Base-by-base conservation (phyloP, 2,797 vertebrate genomes). In the Danio aesculapii region DNA sequence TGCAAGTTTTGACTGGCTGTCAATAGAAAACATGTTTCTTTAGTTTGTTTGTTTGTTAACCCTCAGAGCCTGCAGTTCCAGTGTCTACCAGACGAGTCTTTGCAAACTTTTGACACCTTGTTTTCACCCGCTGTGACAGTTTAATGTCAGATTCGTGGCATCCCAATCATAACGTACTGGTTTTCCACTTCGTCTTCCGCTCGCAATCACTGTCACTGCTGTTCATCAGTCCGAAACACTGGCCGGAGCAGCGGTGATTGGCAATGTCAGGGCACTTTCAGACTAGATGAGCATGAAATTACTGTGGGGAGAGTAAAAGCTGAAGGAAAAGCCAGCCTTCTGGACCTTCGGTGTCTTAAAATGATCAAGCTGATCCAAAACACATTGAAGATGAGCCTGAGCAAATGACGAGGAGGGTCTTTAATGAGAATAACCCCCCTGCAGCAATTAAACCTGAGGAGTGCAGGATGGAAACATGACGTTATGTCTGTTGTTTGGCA, bases 241-340 rank as follows among this genome's bases (percentile, higher is more conserved):
- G n/a, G 73, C 19, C 43, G 30, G 50, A 53, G 6, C 21, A 21
- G 53, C 6, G 21, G 41, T 84, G 85, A 84, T 84, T 84, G 84
- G 67, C 85, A 81, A 67, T 61, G 73, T 85, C 75, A 80, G 57
- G 53, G 9, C 46, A 62, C 79, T 85, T 57, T 9, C 43, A 47
- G 81, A 68, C 63, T 50, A 85, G 85, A 84, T 75, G 55, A 75
- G 82, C 82, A 70, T 89, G 84, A 88, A 88, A 86, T 89, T 86
- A 70, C 77, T 69, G 19, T 9, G 47, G 75, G 50, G 75, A 81
- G 57, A 47, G 74, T 82, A 75, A 39, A 67, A 21, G 49, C 44
- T 72, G 62, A 76, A 75, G 44, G 72, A 66, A 55, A 21, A 80
- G 59, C 4, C 17, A 69, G 21, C 17, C 75, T 21, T 4, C 7